Evolutionary conservation across 2,888 invertebrate species (phyloP).

Genomic region (Ichneumon xanthorius): DNA sequence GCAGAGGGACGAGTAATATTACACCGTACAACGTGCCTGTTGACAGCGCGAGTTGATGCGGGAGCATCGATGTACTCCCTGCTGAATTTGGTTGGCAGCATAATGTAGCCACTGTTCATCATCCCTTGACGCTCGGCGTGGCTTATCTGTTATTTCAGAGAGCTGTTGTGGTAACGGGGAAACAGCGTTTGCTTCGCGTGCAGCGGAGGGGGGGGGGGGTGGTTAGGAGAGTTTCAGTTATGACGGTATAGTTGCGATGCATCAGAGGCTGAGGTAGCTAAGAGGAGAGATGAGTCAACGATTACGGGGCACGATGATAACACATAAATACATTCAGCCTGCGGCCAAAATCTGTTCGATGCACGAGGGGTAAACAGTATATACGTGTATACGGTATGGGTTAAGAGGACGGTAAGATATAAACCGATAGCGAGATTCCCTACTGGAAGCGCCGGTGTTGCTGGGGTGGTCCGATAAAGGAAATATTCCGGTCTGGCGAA

Average conservation of each 20-base stretch:
- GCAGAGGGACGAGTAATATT: background rate
- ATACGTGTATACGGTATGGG: constrained; percentile 3
- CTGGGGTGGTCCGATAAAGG: constrained; percentile 52
- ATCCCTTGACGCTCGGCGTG: constrained; percentile 60
- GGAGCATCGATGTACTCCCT: constrained; percentile 27
- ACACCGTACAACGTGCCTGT: constrained; percentile 4
- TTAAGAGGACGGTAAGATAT: constrained; percentile 21
- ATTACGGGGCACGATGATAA: constrained; percentile 59
- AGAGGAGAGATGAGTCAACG: constrained; percentile 54
- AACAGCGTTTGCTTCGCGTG: constrained; percentile 16
- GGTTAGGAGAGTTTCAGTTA: constrained; percentile 31
- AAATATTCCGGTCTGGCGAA: constrained; percentile 48
- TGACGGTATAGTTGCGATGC: constrained; percentile 34
- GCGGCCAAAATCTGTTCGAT: constrained; percentile 23
- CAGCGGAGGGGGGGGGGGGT: background rate
- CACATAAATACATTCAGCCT: constrained; percentile 41
- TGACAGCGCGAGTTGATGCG: constrained; percentile 16
- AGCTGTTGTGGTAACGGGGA: constrained; percentile 41
- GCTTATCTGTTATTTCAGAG: constrained; percentile 79
- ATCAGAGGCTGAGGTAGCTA: constrained; percentile 19
- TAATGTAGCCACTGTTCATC: constrained; percentile 72
- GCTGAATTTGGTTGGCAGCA: constrained; percentile 69
- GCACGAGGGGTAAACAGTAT: background rate
- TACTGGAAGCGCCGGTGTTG: background rate
- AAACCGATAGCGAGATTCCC: constrained; percentile 39